Base-by-base conservation (phyloP, 2,113 vertebrate genomes). In the Crotalus helleri region DNA sequence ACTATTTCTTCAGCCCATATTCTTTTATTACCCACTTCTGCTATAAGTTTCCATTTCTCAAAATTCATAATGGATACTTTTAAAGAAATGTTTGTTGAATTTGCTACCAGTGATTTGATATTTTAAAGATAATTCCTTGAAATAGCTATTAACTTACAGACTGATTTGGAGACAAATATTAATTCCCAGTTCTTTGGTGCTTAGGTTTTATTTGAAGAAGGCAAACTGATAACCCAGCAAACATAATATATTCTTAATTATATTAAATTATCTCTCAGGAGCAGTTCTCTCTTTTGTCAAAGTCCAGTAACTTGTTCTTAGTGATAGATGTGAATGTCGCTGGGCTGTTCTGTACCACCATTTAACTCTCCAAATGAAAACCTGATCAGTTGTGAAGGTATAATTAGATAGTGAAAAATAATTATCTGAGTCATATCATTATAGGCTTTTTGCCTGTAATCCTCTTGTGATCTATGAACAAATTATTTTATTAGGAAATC, bases 401-500 rank as follows among this genome's bases (percentile, higher is more conserved):
- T 97, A 97, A 97, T 97, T 97, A 97, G 97, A 97, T 92, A 92
- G 94, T 97, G 95, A 95, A 97, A 97, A 97, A 97, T 97, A 97
- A 98, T 98, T 97, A 97, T 96, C 96, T 96, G 94, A 94, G 94
- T 95, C 95, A 96, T 93, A 95, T 92, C 94, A 96, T 95, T 96
- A 96, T 94, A 94, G 96, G 87, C 96, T 95, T 96, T 95, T 97
- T 96, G 88, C 91, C 95, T 61, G 26, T 95, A 97, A 97, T 91
- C 93, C 96, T 96, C 95, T 93, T 96, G 95, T 97, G 97, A 97
- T 97, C 97, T 95, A 96, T 96, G 97, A 97, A 96, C 95, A 98
- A 97, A 98, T 98, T 97, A 96, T 95, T 98, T 98, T 97, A 98
- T 98, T 98, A 98, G 96, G 95, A 97, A 98, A 97, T 97, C 97